phyloP scores from a whole-genome alignment of 2,888 invertebrate species.

The Unio pictorum region DNA sequence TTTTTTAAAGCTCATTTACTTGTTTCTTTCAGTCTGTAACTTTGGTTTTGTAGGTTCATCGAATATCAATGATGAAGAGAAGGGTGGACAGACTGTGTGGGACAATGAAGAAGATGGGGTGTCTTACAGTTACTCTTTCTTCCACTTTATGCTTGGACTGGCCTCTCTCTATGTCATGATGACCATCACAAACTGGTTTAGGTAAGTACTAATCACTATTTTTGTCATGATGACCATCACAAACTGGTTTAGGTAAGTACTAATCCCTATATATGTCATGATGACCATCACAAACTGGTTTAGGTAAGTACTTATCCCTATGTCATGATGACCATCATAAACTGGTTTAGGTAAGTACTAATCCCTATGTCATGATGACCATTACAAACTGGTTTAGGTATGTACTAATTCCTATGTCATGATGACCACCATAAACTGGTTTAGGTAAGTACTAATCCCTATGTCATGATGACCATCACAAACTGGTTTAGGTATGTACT shows the following conservation, averaged over 20 bases:
- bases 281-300: slow-evolving; percentile 99
- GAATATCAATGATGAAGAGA: slow-evolving; percentile 57
- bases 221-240: slow-evolving; percentile 96
- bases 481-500: too few species aligned
- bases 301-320: slow-evolving; percentile 84
- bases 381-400: too few species aligned
- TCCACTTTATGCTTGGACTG: slow-evolving; percentile 95
- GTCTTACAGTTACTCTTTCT: slow-evolving; percentile 96
- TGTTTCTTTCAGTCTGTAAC: too few species aligned
- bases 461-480: too few species aligned
- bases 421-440: too few species aligned
- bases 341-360: slow-evolving; percentile 96
- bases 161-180: slow-evolving; percentile 99
- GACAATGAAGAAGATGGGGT: slow-evolving; percentile 92
- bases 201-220: slow-evolving; percentile 79
- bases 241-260: slow-evolving; percentile 97
- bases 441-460: too few species aligned
- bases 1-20: too few species aligned
- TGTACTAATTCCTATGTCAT: too few species aligned
- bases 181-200: slow-evolving; percentile 99
- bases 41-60: slow-evolving; percentile 42
- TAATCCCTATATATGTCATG: slow-evolving; percentile 76
- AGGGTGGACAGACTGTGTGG: slow-evolving; percentile 77
- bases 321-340: slow-evolving; percentile 96
- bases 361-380: background rate